A percentile compares a stretch with the other conserved stretches of the same genome.
phyloP scores from a whole-genome alignment of 2,888 invertebrate species.

The Homarus gammarus region DNA sequence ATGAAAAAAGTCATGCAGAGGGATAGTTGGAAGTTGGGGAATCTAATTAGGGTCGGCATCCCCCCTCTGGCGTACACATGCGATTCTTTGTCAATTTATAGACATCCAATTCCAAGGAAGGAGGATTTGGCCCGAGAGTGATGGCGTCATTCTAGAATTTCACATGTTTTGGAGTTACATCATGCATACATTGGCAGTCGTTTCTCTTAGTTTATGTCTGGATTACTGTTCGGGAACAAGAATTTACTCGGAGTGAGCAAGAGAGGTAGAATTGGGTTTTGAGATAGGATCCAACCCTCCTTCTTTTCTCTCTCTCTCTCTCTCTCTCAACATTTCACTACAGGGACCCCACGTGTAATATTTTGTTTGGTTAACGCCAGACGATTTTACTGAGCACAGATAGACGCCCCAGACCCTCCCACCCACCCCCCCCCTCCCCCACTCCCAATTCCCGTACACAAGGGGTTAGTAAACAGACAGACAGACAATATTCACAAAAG shows the following conservation, averaged over 20 bases:
- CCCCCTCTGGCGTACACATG: not conserved
- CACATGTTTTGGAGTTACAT: conserved; percentile 31
- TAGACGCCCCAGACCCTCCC: no score
- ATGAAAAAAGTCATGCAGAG: not conserved
- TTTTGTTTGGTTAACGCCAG: no score
- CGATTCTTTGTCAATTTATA: conserved; percentile 33
- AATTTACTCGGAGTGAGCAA: not conserved
- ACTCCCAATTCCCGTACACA: no score
- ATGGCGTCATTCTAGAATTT: not conserved
- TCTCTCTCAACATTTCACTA: no score
- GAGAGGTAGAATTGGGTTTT: conserved; percentile 1
- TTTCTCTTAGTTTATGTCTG: conserved; percentile 30
- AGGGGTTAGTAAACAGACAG: no score
- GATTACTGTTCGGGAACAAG: conserved; percentile 10
- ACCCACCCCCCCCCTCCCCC: no score
- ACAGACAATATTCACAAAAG: no score
- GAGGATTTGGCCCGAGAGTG: conserved; percentile 13
- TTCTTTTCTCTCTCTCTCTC: no score
- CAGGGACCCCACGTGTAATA: no score
- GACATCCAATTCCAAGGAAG: conserved; percentile 7
- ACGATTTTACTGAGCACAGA: no score
- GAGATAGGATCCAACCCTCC: not conserved
- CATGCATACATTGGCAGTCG: conserved; percentile 13
- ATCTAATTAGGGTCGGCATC: conserved; percentile 4
- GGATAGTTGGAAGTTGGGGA: no score